Conservation (phyloP, 1,140 invertebrate species). For the Scaptomyza hsui region DNA sequence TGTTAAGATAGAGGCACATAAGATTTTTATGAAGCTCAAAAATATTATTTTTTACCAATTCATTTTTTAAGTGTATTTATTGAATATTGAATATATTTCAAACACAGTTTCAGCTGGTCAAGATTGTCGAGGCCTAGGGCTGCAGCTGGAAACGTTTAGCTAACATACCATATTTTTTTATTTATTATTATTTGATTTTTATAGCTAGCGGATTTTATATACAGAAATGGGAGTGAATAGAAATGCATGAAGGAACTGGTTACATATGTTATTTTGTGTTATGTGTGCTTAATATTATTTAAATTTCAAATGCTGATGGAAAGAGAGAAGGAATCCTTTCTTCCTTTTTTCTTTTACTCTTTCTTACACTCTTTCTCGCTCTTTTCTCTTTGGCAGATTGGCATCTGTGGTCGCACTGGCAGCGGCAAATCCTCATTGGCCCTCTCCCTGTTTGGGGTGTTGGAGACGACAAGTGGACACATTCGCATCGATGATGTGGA, state of each 20-base stretch:
- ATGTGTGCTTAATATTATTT: neutral
- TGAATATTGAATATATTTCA: too few relatives aligned
- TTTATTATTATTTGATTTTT: slow-evolving; percentile 50
- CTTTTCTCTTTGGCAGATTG: slow-evolving; percentile 85
- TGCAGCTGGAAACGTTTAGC: too few relatives aligned
- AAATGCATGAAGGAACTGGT: neutral
- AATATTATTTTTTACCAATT: too few relatives aligned
- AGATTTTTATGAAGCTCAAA: too few relatives aligned
- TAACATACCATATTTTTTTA: too few relatives aligned
- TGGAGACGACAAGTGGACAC: slow-evolving; percentile 87
- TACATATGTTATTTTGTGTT: neutral
- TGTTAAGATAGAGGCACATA: too few relatives aligned
- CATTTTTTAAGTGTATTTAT: too few relatives aligned
- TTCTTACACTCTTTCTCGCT: neutral
- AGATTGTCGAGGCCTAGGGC: neutral
- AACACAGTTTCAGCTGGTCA: neutral
- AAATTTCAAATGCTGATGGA: slow-evolving; percentile 47
- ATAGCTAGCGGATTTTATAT: slow-evolving; percentile 7
- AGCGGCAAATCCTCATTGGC: slow-evolving; percentile 92
- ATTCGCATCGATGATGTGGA: slow-evolving; percentile 89
- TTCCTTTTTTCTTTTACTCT: too few relatives aligned
- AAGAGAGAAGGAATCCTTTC: neutral
- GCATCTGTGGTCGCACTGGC: slow-evolving; percentile 91
- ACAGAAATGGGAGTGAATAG: too few relatives aligned
- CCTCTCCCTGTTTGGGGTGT: slow-evolving; percentile 88